phyloP scores from a whole-genome alignment of 2,888 invertebrate species.

The Noctua janthina region DNA sequence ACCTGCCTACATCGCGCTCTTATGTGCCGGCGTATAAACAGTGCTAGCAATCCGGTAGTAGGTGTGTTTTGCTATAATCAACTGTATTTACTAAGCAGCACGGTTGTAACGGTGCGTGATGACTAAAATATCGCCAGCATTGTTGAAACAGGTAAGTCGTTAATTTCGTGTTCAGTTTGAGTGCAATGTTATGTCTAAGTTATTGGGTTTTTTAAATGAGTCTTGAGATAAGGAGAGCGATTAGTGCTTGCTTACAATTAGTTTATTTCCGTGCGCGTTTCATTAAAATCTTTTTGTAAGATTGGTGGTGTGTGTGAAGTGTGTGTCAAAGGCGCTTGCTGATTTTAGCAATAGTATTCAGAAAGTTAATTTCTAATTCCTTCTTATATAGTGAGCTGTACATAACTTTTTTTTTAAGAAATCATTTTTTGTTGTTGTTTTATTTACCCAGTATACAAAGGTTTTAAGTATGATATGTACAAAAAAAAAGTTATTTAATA shows the following conservation, averaged over 20 bases:
- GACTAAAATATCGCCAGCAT: slow-evolving; percentile 78
- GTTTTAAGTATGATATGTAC: background rate
- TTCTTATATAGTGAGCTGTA: background rate
- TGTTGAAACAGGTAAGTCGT: slow-evolving; percentile 81
- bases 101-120: slow-evolving; percentile 58
- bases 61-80: slow-evolving; percentile 40
- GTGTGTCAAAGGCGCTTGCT: too few relatives aligned
- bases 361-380: background rate
- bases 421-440: background rate
- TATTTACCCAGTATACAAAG: background rate
- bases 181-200: slow-evolving; percentile 20
- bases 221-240: slow-evolving; percentile 17
- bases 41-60: slow-evolving; percentile 38
- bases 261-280: background rate
- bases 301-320: background rate
- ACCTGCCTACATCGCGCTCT: slow-evolving; percentile 24
- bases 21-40: slow-evolving; percentile 38
- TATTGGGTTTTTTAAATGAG: slow-evolving; percentile 26
- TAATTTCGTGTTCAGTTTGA: slow-evolving; percentile 19
- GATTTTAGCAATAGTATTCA: background rate
- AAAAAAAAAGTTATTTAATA: background rate
- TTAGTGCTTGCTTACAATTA: slow-evolving; percentile 14
- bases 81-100: slow-evolving; percentile 31
- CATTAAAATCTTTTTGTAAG: background rate
- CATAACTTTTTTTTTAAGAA: background rate